Conservation (phyloP, 2,113 vertebrate species). For the Archilochus colubris region DNA sequence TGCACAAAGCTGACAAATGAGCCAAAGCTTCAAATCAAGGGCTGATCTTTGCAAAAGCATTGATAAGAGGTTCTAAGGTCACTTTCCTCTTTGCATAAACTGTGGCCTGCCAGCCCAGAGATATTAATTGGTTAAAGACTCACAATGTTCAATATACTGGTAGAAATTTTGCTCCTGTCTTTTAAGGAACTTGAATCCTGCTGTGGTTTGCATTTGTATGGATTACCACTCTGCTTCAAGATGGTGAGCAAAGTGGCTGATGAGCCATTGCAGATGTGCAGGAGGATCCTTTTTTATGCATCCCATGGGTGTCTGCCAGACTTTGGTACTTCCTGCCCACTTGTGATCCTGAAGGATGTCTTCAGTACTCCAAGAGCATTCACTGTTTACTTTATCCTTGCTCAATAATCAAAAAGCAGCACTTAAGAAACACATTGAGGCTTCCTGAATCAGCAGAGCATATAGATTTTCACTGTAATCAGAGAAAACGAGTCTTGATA, state of each 20-base stretch:
- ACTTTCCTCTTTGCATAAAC: not conserved
- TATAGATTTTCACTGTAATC: not conserved
- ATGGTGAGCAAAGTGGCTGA: not conserved
- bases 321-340: not conserved
- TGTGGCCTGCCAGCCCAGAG: not conserved
- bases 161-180: not conserved
- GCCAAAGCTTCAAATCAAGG: not conserved
- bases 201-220: not conserved
- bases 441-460: not conserved
- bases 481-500: not conserved
- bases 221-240: not conserved
- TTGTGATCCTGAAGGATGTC: not conserved
- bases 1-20: not conserved
- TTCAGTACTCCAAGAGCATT: not conserved
- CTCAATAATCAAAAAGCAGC: not conserved
- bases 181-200: not conserved
- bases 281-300: not conserved
- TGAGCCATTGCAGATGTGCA: not conserved
- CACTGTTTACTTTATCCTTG: not conserved
- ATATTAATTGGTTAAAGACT: not conserved
- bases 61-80: not conserved
- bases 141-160: not conserved
- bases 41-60: not conserved
- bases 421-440: not conserved
- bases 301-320: not conserved